phyloP scores from a whole-genome alignment of 2,888 invertebrate species.

The Andrena marginata region DNA sequence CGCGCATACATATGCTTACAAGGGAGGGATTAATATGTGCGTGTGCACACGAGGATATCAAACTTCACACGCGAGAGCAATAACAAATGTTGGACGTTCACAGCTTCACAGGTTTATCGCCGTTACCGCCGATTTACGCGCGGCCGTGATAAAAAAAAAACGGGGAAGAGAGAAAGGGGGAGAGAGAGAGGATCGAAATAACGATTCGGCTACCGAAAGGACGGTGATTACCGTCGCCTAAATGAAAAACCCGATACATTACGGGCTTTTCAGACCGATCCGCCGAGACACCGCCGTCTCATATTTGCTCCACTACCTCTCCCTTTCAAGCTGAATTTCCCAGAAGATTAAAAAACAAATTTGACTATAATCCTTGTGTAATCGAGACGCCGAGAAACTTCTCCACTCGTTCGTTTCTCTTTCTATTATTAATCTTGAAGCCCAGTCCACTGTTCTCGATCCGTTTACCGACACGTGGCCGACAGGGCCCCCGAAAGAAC shows the following conservation, averaged over 20 bases:
- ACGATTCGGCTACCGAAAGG: slow-evolving; percentile 64
- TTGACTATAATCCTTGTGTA: too few species aligned
- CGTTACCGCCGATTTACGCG: slow-evolving; percentile 72
- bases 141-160: slow-evolving; percentile 62
- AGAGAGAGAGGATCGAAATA: slow-evolving; percentile 53
- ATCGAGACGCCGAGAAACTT: too few species aligned
- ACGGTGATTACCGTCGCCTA: slow-evolving; percentile 66
- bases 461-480: not conserved
- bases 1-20: slow-evolving; percentile 63
- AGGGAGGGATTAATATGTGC: slow-evolving; percentile 63
- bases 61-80: slow-evolving; percentile 80
- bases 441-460: not conserved
- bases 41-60: slow-evolving; percentile 74
- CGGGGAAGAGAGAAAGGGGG: slow-evolving; percentile 12
- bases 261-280: slow-evolving; percentile 36
- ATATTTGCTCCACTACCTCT: not conserved
- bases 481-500: not conserved
- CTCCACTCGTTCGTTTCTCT: too few species aligned
- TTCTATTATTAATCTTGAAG: not conserved
- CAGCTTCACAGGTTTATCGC: slow-evolving; percentile 74
- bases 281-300: slow-evolving; percentile 22
- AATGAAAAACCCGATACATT: slow-evolving; percentile 65
- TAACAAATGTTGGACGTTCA: slow-evolving; percentile 77
- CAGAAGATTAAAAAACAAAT: not conserved
- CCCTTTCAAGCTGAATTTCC: not conserved